Evolutionary conservation across 2,113 vertebrate genomes (phyloP).

Genomic region (Alaudala cheleensis): DNA sequence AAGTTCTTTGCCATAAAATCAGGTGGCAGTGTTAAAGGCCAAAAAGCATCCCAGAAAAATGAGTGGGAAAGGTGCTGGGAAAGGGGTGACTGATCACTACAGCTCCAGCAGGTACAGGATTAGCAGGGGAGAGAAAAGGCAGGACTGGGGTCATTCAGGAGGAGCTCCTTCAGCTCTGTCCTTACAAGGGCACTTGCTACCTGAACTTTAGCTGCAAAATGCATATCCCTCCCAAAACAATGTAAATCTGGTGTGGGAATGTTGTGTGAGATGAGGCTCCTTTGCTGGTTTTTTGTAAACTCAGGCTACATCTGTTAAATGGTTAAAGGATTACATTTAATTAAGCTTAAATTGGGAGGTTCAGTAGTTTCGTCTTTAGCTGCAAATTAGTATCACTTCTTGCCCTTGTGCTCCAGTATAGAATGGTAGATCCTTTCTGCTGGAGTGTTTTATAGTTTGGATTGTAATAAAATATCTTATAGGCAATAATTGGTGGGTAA

Average conservation of each 20-base stretch:
- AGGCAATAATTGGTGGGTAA: neutral
- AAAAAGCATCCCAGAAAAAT: neutral
- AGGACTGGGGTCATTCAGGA: neutral
- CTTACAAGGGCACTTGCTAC: neutral
- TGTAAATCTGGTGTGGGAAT: neutral
- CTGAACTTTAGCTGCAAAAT: neutral
- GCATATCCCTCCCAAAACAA: neutral
- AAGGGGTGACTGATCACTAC: neutral
- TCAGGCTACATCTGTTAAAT: accelerated
- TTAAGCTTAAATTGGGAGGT: neutral
- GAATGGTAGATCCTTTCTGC: neutral
- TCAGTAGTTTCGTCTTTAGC: neutral
- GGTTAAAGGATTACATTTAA: neutral
- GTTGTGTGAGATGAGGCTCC: neutral
- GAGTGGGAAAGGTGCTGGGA: neutral
- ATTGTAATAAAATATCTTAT: neutral
- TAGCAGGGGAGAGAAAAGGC: neutral
- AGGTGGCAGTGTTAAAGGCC: neutral
- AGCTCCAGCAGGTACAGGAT: neutral
- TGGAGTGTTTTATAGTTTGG: neutral
- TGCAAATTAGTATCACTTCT: neutral
- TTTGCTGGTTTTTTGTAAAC: neutral
- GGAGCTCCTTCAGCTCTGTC: neutral
- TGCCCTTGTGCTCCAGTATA: neutral
- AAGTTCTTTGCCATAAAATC: neutral